Evolutionary conservation across 2,888 invertebrate species (phyloP), one percentile per base, ranked within the genome.

Genomic region (Thecocarcelia acutangulata): DNA sequence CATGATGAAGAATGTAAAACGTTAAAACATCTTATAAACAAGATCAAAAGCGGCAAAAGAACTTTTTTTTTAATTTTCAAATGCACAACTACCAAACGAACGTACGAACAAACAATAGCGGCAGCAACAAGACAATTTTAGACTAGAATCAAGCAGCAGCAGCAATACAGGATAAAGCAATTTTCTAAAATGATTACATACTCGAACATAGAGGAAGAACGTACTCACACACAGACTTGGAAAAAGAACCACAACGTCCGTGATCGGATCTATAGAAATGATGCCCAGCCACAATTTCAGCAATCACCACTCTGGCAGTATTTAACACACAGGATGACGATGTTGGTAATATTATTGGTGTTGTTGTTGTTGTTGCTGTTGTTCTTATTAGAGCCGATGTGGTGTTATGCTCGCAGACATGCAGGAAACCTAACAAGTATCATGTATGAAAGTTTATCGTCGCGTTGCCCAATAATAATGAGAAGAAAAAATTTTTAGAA

Each of bases 371-470:
- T 75, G 21, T 50, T 68, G 44, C 44, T 69, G 24, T 50, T 28
- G 28, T 19, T 19, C 12, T 17, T 56, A 17, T 44, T 66, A 54
- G 52, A 40, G 8, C 28, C 17, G 11, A 69, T 24, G 52, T 77
- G n/a, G 24, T 52, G 64, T 52, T 61, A 58, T 13, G 33, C 8
- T 42, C 17, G 66, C 44, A 82, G 82, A 69, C 77, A 70, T 48
- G 59, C 66, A 75, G 82, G 82, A 82, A 82, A 78, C 82, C 82
- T 61, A 82, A 78, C 74, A 82, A 82, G 82, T 82, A 74, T 82
- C 74, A 77, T 70, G 74, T 48, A 75, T 78, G 78, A 33, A 64
- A 61, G 73, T 74, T 64, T 40, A 74, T 70, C 56, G 63, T 59
- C 56, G n/a, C n/a, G 63, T 59, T 50, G 46, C 46, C 17, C 50